Evolutionary conservation across 2,888 invertebrate species (phyloP).

Genomic region (Temnothorax ravouxi): DNA sequence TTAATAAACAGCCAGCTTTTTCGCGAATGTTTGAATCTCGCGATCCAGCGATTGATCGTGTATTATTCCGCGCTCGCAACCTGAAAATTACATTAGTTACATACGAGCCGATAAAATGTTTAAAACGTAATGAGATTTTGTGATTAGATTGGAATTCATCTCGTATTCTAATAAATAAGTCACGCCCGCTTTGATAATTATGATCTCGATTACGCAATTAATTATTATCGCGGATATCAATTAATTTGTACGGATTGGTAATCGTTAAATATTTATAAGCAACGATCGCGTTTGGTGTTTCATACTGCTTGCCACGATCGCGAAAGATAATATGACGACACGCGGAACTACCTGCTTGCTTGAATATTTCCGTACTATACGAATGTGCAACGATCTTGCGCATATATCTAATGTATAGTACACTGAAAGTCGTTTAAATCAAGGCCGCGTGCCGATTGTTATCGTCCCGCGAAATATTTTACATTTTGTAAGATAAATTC

Average conservation of each 20-base stretch:
- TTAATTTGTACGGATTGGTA: background rate
- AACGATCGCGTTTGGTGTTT: background rate
- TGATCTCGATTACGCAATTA: background rate
- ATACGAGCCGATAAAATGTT: background rate
- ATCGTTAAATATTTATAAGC: conserved; percentile 7
- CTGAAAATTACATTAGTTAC: background rate
- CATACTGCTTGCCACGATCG: background rate
- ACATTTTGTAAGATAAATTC: background rate
- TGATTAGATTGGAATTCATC: background rate
- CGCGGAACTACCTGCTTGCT: background rate
- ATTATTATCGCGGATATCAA: background rate
- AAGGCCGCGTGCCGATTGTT: background rate
- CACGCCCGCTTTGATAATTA: background rate
- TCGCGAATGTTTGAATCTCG: background rate
- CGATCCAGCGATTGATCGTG: background rate
- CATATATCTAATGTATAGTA: background rate
- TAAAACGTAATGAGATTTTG: background rate
- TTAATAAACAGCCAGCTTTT: background rate
- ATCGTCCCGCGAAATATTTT: background rate
- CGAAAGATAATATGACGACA: background rate
- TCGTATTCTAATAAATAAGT: conserved; percentile 5
- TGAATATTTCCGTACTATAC: background rate
- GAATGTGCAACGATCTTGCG: background rate
- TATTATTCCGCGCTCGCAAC: background rate
- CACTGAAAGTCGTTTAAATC: background rate